These are phyloP conservation scores for Stenotaenia linearis DNA, from an alignment of 2,888 invertebrate species.

Conservation along the genomic window DNA sequence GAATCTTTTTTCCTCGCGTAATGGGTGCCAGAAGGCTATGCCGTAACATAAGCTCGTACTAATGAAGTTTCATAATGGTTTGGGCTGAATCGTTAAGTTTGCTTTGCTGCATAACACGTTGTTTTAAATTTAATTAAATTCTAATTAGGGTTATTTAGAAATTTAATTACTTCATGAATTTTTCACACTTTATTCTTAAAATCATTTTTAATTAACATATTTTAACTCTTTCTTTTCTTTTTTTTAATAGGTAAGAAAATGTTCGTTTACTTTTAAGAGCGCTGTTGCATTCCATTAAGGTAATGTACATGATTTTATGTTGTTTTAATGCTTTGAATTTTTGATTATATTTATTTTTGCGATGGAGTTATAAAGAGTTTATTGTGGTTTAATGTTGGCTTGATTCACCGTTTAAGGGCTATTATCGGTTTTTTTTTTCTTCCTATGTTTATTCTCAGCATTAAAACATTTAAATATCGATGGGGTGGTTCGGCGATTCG, in stretches of 20 bases:
- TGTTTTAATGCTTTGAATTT: not conserved
- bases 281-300: not conserved
- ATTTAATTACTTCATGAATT: not conserved
- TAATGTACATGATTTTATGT: not conserved
- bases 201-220: slow-evolving; percentile 14
- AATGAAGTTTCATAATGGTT: not conserved
- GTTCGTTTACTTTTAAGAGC: not conserved
- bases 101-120: not conserved
- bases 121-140: not conserved
- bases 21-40: no score
- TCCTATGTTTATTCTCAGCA: not conserved
- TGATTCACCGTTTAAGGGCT: not conserved
- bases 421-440: not conserved
- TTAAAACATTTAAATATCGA: no score
- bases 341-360: not conserved
- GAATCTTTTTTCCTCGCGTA: not conserved
- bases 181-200: not conserved
- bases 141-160: slow-evolving; percentile 10
- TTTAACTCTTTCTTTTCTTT: not conserved
- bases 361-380: not conserved
- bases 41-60: not conserved
- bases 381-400: not conserved
- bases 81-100: not conserved
- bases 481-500: not conserved
- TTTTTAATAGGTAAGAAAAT: not conserved